Conservation (phyloP, 2,797 vertebrate species). For the Cirrhinus molitorella region DNA sequence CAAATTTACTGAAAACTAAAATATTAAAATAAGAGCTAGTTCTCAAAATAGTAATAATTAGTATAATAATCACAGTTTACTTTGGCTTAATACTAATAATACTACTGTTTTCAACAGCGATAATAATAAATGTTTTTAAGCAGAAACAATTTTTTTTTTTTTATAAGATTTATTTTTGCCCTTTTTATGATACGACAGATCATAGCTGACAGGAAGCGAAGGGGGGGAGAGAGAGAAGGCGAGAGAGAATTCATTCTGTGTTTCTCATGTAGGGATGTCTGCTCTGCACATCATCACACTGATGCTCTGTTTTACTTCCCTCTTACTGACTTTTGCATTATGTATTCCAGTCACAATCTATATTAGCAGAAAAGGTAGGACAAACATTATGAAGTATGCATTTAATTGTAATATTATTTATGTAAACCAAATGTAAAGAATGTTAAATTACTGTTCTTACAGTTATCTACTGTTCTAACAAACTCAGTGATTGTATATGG, state of each 20-base stretch:
- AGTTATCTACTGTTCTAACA: neutral
- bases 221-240: no score
- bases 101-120: no score
- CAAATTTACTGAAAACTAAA: neutral
- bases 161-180: no score
- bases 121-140: no score
- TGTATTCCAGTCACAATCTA: slow-evolving; percentile 7
- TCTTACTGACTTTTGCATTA: slow-evolving; percentile 11
- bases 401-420: neutral
- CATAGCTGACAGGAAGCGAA: no score
- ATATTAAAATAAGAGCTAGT: neutral
- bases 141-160: no score
- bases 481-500: neutral
- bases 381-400: neutral
- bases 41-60: no score
- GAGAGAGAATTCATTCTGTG: neutral
- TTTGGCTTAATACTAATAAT: neutral
- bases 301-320: slow-evolving; percentile 31
- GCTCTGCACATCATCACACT: slow-evolving; percentile 5
- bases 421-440: neutral
- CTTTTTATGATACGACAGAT: no score
- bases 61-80: no score
- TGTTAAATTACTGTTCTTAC: neutral
- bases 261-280: slow-evolving; percentile 24
- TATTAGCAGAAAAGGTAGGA: slow-evolving; percentile 27